Evolutionary conservation across 64 coral and sea anemone genomes (phyloP).

Genomic region (Montipora efflorescens): DNA sequence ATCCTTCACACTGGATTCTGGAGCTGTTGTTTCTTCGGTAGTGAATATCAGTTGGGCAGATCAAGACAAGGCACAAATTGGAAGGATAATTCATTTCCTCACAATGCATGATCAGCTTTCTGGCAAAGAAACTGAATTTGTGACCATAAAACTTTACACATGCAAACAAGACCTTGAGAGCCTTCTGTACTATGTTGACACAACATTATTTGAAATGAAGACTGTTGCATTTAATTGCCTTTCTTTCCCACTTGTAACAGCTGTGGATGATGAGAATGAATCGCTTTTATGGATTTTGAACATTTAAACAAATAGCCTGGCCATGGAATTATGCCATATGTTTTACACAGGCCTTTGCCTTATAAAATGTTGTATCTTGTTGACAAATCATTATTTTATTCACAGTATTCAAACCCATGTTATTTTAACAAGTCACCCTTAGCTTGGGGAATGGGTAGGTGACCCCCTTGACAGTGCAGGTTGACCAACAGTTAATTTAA

Average conservation of each 20-base stretch:
- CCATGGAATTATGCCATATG: background rate
- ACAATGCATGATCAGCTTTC: constrained; percentile 5
- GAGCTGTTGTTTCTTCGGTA: constrained; percentile 2
- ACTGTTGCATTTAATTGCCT: constrained; percentile 16
- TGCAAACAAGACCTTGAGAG: constrained; percentile 16
- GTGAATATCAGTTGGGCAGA: background rate
- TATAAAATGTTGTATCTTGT: no score
- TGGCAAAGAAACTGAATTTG: constrained; percentile 10
- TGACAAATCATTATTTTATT: no score
- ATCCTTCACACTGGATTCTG: constrained; percentile 24
- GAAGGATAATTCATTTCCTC: constrained; percentile 5
- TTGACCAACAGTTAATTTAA: no score
- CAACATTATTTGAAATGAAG: background rate
- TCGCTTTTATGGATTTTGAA: constrained; percentile 13
- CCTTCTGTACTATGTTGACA: background rate
- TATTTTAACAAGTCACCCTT: no score
- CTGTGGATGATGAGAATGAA: constrained; percentile 9
- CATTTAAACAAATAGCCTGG: background rate
- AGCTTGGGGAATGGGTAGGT: no score
- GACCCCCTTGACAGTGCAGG: no score
- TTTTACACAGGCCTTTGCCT: background rate
- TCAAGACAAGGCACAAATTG: background rate
- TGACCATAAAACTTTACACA: background rate
- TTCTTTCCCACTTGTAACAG: constrained; percentile 7
- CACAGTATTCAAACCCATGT: no score